These are phyloP conservation scores for Crambe crambe DNA, from an alignment of 37 sponge, comb jelly and placozoan species.

Conservation along the genomic window DNA sequence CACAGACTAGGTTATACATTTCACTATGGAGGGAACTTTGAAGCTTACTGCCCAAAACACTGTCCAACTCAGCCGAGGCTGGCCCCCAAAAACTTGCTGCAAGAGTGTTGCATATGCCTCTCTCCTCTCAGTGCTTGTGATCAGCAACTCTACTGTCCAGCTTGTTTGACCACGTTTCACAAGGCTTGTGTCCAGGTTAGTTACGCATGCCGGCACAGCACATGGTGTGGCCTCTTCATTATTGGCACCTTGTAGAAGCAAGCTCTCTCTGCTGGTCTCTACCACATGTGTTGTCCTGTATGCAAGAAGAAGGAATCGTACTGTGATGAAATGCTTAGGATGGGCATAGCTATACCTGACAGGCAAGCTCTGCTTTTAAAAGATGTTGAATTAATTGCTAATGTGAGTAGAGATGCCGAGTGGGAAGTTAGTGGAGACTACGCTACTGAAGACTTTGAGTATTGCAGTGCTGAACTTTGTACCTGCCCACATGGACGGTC, in stretches of 20 bases:
- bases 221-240: neutral
- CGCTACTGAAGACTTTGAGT: neutral
- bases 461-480: constrained; percentile 18
- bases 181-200: constrained; percentile 37
- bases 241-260: constrained; percentile 18
- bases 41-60: constrained; percentile 35
- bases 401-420: constrained; percentile 23
- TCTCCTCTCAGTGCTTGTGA: constrained; percentile 1
- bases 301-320: constrained; percentile 31
- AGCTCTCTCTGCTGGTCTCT: constrained; percentile 33
- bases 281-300: constrained; percentile 32
- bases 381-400: neutral
- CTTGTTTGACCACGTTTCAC: constrained; percentile 28
- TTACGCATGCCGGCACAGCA: neutral
- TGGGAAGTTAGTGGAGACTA: constrained; percentile 21
- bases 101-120: constrained; percentile 32
- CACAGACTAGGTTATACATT: constrained; percentile 7
- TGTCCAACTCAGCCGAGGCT: constrained; percentile 11
- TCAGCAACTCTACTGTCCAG: constrained; percentile 24
- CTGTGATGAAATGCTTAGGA: constrained; percentile 20
- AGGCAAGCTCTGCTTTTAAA: neutral
- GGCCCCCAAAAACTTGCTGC: neutral
- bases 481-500: constrained; percentile 37
- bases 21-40: constrained; percentile 11
- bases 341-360: constrained; percentile 31